Evolutionary conservation across 2,888 invertebrate genomes (phyloP), one percentile per base, ranked within the genome.

Genomic region (Pristionchus entomophagus): DNA sequence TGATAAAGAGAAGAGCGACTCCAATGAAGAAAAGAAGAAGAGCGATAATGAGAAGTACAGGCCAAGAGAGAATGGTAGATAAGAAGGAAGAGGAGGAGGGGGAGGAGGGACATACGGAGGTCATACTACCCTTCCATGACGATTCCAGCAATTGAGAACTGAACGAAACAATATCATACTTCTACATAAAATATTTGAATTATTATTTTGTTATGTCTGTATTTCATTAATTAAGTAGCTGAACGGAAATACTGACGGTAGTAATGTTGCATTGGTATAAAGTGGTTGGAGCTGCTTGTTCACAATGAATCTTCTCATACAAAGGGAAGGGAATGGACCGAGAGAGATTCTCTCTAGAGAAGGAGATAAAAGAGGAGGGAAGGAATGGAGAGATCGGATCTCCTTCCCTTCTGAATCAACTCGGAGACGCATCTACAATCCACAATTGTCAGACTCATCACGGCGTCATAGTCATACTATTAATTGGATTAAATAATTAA

Each of bases 371-470:
- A 80, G 80, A 32, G 80, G 38, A 35, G 80, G 80, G 80, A 80
- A 80, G 29, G 80, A 29, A 53, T 80, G 80, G 80, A 80, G 80
- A 29, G 80, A 80, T 10, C 80, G 80, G 29, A 80, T 53, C 85
- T 90, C 89, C 69, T 89, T 88, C 22, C 89, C 89, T 17, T 86
- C 82, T 32, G 88, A 87, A 85, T 90, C 89, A 0, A 90, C 85
- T 87, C 88, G 88, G 26, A 90, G 65, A 10, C 87, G 53, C 14
- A 90, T 85, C 69, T 85, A 14, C 1, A 85, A 85, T 81, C 56
- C 81, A 35, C 8, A 85, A 85, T 19, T n/a, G n/a, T n/a, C n/a
- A 69, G n/a, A 0, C n/a, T 2, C 35, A 3, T 69, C 14, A 38
- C 0, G 12, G n/a, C 17, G 35, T 5, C n/a, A n/a, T n/a, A n/a